Base-by-base conservation (phyloP, 2,797 vertebrate species). In the Muscicapa comitata region DNA sequence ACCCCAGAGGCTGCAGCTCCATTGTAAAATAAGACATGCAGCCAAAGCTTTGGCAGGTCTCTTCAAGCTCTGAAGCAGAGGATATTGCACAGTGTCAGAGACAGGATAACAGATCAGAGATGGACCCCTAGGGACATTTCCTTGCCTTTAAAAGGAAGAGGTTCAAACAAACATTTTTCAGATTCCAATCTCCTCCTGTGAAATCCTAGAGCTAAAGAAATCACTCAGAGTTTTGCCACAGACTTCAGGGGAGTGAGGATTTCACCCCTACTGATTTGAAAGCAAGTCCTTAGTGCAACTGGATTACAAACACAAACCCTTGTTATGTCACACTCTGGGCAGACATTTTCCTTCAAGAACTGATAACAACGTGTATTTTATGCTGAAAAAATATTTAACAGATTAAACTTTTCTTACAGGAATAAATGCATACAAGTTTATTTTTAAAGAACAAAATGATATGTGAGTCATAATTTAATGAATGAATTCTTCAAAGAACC, bases 111-210 rank as follows among this genome's bases (percentile, higher is more conserved):
- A 94, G 70, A 94, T 88, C 95, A 93, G 90, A 95, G 85, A 95
- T 91, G 93, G 88, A 94, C 91, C 95, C 93, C 95, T 73, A 93
- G 92, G 96, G 91, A 96, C 93, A 91, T 86, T 80, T 91, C 87
- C 76, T 66, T 83, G 94, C 85, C 94, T 95, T 95, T 93, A 93
- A 91, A 96, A 97, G 94, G 95, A 95, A 96, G 87, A 90, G 96
- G 91, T 94, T 96, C 92, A 96, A 96, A 94, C 94, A 94, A 96
- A 97, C 95, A 96, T 93, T 96, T 97, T 96, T 96, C 76, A 95
- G 87, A 96, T 95, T 96, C 95, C 95, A 90, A 26, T 90, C 94
- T 90, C 95, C 94, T 93, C 94, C 91, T 94, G 94, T 94, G 94
- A 97, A 95, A 96, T 82, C 92, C 94, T 86, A 90, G 88, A 45